Base-by-base conservation (phyloP, 2,888 invertebrate species). In the Hesperia comma region DNA sequence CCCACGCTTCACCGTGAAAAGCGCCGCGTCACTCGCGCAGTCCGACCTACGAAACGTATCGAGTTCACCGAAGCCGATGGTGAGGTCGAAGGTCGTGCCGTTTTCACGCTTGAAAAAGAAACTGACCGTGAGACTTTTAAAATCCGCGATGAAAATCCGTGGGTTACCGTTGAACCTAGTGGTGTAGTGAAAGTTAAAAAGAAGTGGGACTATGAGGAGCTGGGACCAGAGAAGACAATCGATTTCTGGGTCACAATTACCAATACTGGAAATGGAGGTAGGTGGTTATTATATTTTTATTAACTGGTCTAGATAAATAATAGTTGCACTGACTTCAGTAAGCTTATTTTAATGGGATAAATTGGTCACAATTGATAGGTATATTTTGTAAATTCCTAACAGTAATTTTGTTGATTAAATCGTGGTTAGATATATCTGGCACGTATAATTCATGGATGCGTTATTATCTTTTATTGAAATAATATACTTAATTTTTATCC, bases 201-300 rank as follows among this genome's bases (percentile, higher is more conserved):
- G 95, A 98, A 98, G 95, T 98, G 98, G 98, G 98, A 98, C 94
- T 98, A 97, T 88, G 98, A 98, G 84, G 98, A 98, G 82, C 90
- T 98, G 57, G 98, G 98, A 32, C 97, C 97, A 1, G 98, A 98
- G 91, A 98, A 98, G 87, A 98, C 97, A 14, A 98, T 98, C 80
- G 98, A 98, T 88, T 98, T 98, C 87, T 98, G 98, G 98, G 98
- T 98, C 63, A 97, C 97, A 64, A 98, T 98, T 79, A 97, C 97
- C 68, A 98, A 98, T 87, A 95, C 96, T 72, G 97, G 97, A 93
- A 96, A 96, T 86, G 96, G 96, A 93, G 97, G 97, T 97, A 84
- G 95, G 95, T 94, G 14, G 32, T 32, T 33, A 49, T 17, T 46
- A 7, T 46, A 7, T 46, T 6, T 41, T 1, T 41, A 26, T 2